Base-by-base conservation (phyloP, 2,888 invertebrate genomes). In the Hecatera dysodea region DNA sequence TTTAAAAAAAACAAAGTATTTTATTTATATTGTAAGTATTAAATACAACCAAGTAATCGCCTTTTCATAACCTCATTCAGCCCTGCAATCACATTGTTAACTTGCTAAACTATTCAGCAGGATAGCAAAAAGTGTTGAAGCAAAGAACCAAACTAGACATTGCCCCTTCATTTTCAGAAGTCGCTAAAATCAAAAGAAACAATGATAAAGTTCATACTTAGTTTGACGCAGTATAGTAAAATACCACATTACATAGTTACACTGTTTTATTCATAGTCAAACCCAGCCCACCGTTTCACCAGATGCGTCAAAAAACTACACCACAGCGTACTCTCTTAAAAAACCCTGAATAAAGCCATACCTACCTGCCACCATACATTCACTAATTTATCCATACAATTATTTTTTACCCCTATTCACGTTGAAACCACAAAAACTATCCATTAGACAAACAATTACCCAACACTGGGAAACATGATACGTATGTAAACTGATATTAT, bases 401-500 rank as follows among this genome's bases (percentile, higher is more conserved):
- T 27, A 50, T 80, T 76, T 72, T 80, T 68, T n/a, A 42, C 27
- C 11, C 44, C 78, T 55, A 76, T 79, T 78, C 78, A 78, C 50
- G 8, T 50, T n/a, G 0, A 50, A 29, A 61, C 72, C 73, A 67
- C 70, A 84, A 84, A 82, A 83, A 82, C 75, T 71, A 67, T 60
- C 39, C 50, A 56, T 63, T 69, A 65, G 55, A 61, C 62, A 61
- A 74, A 80, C 63, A 68, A 75, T 67, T 78, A 55, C 70, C 62
- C 74, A 69, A 64, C 65, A 60, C 69, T 72, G 72, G 65, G 83
- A 60, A 82, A 83, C 71, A 12, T 8, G 72, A 80, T 80, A 82
- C 67, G 76, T 61, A 29, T 72, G 87, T 83, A 88, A 88, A 80
- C 66, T 64, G 86, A 88, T 88, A 86, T 86, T 83, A 74, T 80